Conservation (phyloP, 2,113 vertebrate species). For the Amia ocellicauda region DNA sequence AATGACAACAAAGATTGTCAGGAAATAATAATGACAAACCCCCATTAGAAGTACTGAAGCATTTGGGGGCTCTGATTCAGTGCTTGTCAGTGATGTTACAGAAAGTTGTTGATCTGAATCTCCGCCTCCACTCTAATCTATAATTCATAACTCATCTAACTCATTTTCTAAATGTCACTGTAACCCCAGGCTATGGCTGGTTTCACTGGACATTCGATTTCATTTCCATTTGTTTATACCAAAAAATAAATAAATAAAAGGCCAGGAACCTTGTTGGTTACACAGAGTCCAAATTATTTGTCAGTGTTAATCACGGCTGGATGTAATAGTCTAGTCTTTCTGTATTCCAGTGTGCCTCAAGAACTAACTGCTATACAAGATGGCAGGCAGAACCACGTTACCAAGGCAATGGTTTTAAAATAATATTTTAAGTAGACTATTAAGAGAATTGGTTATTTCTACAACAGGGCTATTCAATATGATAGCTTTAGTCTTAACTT, state of each 20-base stretch:
- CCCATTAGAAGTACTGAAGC: not conserved
- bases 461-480: too few relatives aligned
- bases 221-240: not conserved
- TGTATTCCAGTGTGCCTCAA: too few relatives aligned
- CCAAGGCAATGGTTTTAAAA: too few relatives aligned
- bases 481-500: too few relatives aligned
- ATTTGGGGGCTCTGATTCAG: not conserved
- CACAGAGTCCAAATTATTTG: too few relatives aligned
- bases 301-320: too few relatives aligned
- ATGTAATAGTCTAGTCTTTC: too few relatives aligned
- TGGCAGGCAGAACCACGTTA: too few relatives aligned
- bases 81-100: conserved; percentile 13
- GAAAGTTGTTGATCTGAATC: conserved; percentile 11
- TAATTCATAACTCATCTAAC: conserved; percentile 38
- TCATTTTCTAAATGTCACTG: conserved; percentile 41
- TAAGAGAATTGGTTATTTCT: too few relatives aligned
- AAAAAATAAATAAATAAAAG: not conserved
- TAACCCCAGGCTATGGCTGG: conserved; percentile 18
- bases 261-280: not conserved
- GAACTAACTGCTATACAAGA: too few relatives aligned
- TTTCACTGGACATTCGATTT: conserved; percentile 1
- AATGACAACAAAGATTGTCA: not conserved
- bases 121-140: conserved; percentile 31
- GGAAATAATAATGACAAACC: not conserved
- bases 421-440: too few relatives aligned